These are phyloP conservation scores for Phyllotis vaccarum DNA, from an alignment of 2,797 vertebrate genomes.

Conservation along the genomic window DNA sequence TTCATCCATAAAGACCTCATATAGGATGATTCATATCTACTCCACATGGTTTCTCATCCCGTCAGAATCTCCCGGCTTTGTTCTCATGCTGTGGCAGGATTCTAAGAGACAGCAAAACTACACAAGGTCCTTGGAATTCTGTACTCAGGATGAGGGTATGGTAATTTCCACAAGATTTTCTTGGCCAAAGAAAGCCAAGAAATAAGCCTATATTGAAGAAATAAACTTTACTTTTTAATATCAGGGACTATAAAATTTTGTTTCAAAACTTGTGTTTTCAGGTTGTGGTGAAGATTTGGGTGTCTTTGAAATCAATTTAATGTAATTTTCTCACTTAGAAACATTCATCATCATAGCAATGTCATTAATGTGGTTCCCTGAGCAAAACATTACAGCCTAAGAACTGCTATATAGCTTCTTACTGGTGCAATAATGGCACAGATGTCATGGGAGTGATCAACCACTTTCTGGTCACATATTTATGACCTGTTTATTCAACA, in stretches of 20 bases:
- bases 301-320: slow-evolving; percentile 9
- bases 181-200: neutral
- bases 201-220: neutral
- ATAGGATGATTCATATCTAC: neutral
- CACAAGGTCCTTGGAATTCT: neutral
- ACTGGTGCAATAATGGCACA: neutral
- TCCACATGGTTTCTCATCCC: neutral
- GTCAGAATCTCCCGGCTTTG: neutral
- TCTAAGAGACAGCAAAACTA: neutral
- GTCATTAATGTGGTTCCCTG: neutral
- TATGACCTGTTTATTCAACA: neutral
- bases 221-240: neutral
- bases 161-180: neutral
- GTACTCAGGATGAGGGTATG: neutral
- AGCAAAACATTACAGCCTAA: neutral
- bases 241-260: neutral
- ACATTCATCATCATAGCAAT: neutral
- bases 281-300: neutral
- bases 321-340: neutral
- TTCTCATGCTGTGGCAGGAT: neutral
- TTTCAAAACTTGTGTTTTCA: neutral
- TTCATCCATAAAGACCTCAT: neutral
- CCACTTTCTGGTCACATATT: neutral
- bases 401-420: neutral
- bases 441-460: neutral